phyloP scores from a whole-genome alignment of 1,140 invertebrate species.

The Zaprionus gabonicus region DNA sequence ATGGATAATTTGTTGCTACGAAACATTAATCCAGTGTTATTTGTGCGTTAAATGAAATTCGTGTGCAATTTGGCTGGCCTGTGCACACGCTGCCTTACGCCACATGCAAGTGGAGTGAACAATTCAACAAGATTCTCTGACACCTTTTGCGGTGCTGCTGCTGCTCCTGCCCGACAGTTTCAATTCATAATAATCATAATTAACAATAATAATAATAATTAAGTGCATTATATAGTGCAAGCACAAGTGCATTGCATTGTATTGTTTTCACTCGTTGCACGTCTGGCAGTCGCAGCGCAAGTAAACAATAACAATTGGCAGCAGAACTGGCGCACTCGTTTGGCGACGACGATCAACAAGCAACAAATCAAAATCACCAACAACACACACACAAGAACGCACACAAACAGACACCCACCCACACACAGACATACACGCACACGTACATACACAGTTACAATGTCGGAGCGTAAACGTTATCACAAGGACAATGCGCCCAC shows the following conservation, averaged over 20 bases:
- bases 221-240: background rate
- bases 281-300: background rate
- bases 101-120: background rate
- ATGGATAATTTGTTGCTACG: slow-evolving; percentile 20
- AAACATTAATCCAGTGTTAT: background rate
- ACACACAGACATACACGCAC: background rate
- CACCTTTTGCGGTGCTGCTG: slow-evolving; percentile 5
- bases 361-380: background rate
- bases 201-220: background rate
- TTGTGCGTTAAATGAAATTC: slow-evolving; percentile 20
- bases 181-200: background rate
- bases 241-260: background rate
- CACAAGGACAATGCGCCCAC: slow-evolving; percentile 81
- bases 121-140: slow-evolving; percentile 14
- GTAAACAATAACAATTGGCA: slow-evolving; percentile 31
- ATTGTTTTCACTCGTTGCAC: background rate
- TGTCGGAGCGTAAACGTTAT: slow-evolving; percentile 81
- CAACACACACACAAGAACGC: slow-evolving; percentile 16
- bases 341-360: slow-evolving; percentile 5
- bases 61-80: slow-evolving; percentile 42
- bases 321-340: background rate
- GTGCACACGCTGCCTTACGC: slow-evolving; percentile 7
- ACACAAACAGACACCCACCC: slow-evolving; percentile 13
- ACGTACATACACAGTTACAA: slow-evolving; percentile 20
- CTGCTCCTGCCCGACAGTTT: background rate